Conservation (phyloP, 2,888 invertebrate genomes). For the Fragum sueziense region DNA sequence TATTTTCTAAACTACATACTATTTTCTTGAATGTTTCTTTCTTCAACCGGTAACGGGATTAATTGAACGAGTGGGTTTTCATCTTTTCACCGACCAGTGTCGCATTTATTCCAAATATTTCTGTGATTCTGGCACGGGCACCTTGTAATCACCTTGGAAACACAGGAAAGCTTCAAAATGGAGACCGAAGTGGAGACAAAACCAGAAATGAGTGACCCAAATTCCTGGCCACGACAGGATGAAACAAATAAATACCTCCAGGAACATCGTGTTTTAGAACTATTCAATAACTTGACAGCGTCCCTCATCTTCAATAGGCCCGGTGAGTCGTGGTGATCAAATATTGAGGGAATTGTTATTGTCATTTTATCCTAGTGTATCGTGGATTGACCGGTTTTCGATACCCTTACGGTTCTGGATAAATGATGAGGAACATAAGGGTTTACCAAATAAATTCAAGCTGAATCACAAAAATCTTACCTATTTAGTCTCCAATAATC, state of each 20-base stretch:
- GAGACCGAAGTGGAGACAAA: constrained; percentile 46
- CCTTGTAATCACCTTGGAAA: not conserved
- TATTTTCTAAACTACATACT: too few relatives aligned
- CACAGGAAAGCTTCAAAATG: constrained; percentile 57
- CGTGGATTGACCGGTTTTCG: too few relatives aligned
- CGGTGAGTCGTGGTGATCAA: too few relatives aligned
- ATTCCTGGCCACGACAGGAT: constrained; percentile 56
- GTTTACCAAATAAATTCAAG: too few relatives aligned
- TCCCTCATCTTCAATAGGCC: constrained; percentile 79
- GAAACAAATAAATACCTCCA: constrained; percentile 76
- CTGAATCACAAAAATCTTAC: too few relatives aligned
- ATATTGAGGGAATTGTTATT: too few relatives aligned
- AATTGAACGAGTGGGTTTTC: not conserved
- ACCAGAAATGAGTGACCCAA: not conserved
- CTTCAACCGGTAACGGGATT: not conserved
- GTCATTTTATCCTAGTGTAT: too few relatives aligned
- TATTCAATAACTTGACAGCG: constrained; percentile 79
- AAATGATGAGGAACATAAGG: too few relatives aligned
- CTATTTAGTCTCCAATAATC: too few relatives aligned
- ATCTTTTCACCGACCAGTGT: not conserved
- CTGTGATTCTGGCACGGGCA: not conserved
- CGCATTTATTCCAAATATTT: not conserved
- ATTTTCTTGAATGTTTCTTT: too few relatives aligned
- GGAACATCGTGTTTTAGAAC: constrained; percentile 76
- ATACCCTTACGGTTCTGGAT: too few relatives aligned